These are phyloP conservation scores for Python bivittatus DNA, from an alignment of 2,113 vertebrate species.

Conservation along the genomic window DNA sequence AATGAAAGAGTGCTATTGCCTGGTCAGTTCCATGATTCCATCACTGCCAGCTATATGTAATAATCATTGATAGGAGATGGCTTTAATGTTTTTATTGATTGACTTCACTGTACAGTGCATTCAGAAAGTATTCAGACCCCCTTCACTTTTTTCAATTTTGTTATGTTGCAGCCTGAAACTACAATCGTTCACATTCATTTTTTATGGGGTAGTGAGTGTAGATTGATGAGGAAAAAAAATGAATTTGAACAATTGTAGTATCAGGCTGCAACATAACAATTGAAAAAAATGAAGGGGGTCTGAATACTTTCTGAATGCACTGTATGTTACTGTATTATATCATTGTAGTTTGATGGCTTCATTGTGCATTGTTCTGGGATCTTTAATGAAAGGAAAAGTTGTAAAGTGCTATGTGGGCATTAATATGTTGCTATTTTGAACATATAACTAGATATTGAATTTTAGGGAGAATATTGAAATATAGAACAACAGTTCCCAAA, in stretches of 20 bases:
- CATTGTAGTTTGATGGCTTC: not conserved
- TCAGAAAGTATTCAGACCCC: no score
- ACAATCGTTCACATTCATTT: no score
- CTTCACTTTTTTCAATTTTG: no score
- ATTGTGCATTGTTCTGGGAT: not conserved
- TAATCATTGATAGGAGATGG: not conserved
- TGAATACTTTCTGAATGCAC: no score
- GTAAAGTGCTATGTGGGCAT: not conserved
- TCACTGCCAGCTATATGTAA: not conserved
- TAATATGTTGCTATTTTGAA: not conserved
- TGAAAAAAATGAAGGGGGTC: no score
- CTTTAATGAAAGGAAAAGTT: not conserved
- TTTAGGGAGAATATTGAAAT: not conserved
- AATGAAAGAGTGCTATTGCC: not conserved
- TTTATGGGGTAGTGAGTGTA: no score
- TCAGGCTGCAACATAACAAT: no score
- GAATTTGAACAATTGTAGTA: no score
- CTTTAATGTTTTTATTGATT: not conserved
- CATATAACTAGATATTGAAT: not conserved
- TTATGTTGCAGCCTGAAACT: no score
- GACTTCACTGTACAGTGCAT: no score
- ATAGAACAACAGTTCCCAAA: not conserved
- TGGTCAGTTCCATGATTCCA: not conserved
- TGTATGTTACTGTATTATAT: not conserved
- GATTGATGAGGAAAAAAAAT: no score